Base-by-base conservation (phyloP, 2,888 invertebrate genomes). In the Carcina quercana region DNA sequence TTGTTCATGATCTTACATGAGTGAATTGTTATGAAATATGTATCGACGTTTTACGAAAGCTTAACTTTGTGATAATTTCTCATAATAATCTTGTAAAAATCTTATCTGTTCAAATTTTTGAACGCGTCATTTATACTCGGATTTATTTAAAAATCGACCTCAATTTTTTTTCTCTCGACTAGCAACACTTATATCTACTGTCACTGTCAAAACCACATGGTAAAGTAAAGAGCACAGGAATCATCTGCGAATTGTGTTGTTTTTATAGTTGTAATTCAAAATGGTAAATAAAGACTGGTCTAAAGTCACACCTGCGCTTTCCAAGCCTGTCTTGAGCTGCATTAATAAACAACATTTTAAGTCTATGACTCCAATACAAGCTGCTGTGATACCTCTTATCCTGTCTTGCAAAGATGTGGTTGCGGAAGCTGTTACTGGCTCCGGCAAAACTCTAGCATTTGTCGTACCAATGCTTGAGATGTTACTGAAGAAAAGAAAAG, bases 391-490 rank as follows among this genome's bases (percentile, higher is more conserved):
- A 54, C 97, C 97, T 0, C 82, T 96, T 32, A 84, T 99, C 30
- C 67, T 98, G 31, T 88, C 89, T 5, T 93, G 94, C 51, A 98
- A 97, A 73, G 99, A 99, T 86, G 97, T 99, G 8, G 97, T 96
- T 1, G 98, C 95, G 0, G 98, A 99, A 75, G 98, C 99, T 3
- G 96, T 98, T 0, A 99, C 99, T 1, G 99, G 99, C 3, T 98
- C 98, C 43, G 99, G 99, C 0, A 99, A 99, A 80, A 99, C 98
- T 0, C 74, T 99, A 21, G 97, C 98, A 0, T 99, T 98, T 71
- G 79, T 98, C 7, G 89, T 99, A 25, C 99, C 99, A 0, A 69
- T 97, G 54, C 56, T 99, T 29, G 95, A 98, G 79, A 90, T 96
- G 52, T 72, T 99, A 28, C 76, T 87, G 42, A 82, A 86, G 32